A percentile compares a stretch with the other conserved stretches of the same genome.
These are phyloP conservation scores for Muschampia plurimacula DNA, from an alignment of 2,888 invertebrate genomes.

Conservation along the genomic window DNA sequence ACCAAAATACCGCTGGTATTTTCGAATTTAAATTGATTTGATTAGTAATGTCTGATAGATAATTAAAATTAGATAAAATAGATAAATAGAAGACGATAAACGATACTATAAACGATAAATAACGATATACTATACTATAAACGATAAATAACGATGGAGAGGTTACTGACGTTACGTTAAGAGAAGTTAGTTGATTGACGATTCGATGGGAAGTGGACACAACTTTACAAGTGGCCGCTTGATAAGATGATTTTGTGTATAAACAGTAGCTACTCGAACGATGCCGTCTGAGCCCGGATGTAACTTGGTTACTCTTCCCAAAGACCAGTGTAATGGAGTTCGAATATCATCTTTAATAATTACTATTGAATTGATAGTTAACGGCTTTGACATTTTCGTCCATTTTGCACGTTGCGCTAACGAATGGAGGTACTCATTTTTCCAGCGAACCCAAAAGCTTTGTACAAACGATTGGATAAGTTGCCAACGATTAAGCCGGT, in stretches of 20 bases:
- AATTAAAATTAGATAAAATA: no score
- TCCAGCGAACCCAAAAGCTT: slow-evolving; percentile 28
- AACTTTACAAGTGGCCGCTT: neutral
- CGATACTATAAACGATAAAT: neutral
- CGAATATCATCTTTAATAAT: slow-evolving; percentile 30
- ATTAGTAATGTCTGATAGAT: no score
- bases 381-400: slow-evolving; percentile 35
- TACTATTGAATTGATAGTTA: slow-evolving; percentile 26
- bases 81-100: neutral
- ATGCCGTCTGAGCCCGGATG: slow-evolving; percentile 30
- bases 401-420: slow-evolving; percentile 41
- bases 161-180: no score
- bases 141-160: no score
- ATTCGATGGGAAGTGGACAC: neutral
- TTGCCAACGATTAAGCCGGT: slow-evolving; percentile 17
- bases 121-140: no score
- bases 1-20: slow-evolving; percentile 19
- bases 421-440: slow-evolving; percentile 35
- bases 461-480: slow-evolving; percentile 9
- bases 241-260: neutral
- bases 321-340: slow-evolving; percentile 6
- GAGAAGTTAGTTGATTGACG: neutral
- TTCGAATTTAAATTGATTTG: slow-evolving; percentile 6
- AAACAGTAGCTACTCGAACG: neutral
- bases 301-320: slow-evolving; percentile 9